Evolutionary conservation across 92 coral and sea anemone species (phyloP).

Genomic region (Pocillopora grandis): DNA sequence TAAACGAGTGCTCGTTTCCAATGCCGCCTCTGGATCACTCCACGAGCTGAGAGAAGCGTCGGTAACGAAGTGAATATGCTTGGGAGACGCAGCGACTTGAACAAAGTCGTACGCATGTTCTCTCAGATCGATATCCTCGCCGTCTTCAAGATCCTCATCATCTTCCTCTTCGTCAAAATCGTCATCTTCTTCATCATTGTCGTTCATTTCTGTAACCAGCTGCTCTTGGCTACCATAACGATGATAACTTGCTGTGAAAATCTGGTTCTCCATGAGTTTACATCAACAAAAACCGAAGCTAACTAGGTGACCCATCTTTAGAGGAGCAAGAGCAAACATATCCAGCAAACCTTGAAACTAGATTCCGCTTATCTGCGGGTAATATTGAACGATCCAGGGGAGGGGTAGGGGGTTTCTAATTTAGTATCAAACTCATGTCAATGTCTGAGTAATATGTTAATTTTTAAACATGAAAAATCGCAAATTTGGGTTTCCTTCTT

Average conservation of each 20-base stretch:
- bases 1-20: constrained; percentile 59
- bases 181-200: constrained; percentile 66
- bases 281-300: background rate
- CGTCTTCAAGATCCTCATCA: constrained; percentile 53
- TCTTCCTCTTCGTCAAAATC: constrained; percentile 54
- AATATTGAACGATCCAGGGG: constrained; percentile 1
- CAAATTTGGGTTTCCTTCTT: no score
- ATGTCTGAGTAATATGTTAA: no score
- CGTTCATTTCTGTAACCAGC: constrained; percentile 63
- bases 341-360: background rate
- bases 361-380: background rate
- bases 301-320: background rate
- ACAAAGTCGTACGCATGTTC: constrained; percentile 70
- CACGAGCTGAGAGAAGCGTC: constrained; percentile 94
- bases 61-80: constrained; percentile 90
- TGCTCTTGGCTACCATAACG: constrained; percentile 81
- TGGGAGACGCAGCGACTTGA: constrained; percentile 59
- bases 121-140: constrained; percentile 55
- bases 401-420: background rate
- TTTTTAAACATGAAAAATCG: no score
- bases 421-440: background rate
- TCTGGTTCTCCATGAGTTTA: constrained; percentile 42
- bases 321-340: background rate
- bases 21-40: constrained; percentile 80
- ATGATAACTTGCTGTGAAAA: constrained; percentile 70